A percentile compares a stretch with the other conserved stretches of the same genome.
Evolutionary conservation across 1,140 invertebrate species (phyloP).

Genomic region (Dendrolimus punctatus): DNA sequence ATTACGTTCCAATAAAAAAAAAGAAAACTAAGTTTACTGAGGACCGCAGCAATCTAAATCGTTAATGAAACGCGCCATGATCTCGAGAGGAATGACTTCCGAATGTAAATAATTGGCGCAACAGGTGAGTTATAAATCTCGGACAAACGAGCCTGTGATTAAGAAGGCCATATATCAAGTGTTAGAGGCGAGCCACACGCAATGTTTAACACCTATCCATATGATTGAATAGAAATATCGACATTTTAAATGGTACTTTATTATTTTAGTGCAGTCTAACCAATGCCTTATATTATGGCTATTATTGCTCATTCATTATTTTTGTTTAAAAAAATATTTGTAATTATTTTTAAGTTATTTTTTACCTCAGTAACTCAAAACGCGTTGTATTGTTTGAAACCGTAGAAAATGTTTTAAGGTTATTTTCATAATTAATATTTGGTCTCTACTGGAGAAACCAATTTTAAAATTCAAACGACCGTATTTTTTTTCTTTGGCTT

Average conservation of each 20-base stretch:
- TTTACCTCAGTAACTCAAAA: too few relatives aligned
- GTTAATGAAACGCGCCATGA: constrained; percentile 25
- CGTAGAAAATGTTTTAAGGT: too few relatives aligned
- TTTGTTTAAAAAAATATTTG: too few relatives aligned
- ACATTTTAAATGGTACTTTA: constrained; percentile 17
- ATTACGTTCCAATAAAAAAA: too few relatives aligned
- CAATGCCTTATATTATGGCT: not conserved
- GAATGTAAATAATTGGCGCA: constrained; percentile 60
- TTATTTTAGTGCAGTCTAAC: constrained; percentile 7
- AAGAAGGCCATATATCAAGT: constrained; percentile 53
- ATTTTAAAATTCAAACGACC: too few relatives aligned
- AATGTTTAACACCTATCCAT: constrained; percentile 29
- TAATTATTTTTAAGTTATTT: too few relatives aligned
- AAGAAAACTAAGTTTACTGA: not conserved
- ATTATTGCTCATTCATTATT: too few relatives aligned
- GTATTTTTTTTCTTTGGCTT: too few relatives aligned
- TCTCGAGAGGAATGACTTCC: constrained; percentile 39
- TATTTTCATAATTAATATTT: too few relatives aligned
- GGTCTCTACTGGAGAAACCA: too few relatives aligned
- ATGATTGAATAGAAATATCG: constrained; percentile 20
- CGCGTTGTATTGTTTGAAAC: too few relatives aligned
- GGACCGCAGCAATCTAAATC: constrained; percentile 13
- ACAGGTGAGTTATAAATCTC: constrained; percentile 57
- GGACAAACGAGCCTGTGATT: constrained; percentile 45
- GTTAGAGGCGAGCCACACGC: constrained; percentile 35